Evolutionary conservation across 2,797 vertebrate species (phyloP).

Genomic region (Aplochiton taeniatus): DNA sequence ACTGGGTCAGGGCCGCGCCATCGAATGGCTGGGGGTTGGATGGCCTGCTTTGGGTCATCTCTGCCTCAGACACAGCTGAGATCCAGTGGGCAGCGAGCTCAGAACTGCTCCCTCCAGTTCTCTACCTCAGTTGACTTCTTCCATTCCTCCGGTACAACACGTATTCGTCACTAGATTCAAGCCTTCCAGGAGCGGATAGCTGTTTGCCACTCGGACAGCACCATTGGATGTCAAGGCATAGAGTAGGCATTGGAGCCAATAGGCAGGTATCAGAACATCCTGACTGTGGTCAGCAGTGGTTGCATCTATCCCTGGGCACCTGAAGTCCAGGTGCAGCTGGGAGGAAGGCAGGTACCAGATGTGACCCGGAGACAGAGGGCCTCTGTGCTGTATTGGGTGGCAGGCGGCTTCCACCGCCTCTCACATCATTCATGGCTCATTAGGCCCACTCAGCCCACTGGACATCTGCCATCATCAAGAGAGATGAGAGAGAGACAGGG

Average conservation of each 20-base stretch:
- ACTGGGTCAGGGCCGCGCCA: constrained; percentile 65
- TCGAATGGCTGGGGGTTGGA: constrained; percentile 52
- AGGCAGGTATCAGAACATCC: constrained; percentile 31
- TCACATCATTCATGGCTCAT: constrained; percentile 72
- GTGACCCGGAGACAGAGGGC: constrained; percentile 53
- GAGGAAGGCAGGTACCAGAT: constrained; percentile 63
- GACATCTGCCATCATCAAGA: constrained; percentile 54
- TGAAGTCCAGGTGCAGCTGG: constrained; percentile 59
- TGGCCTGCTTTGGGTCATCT: constrained; percentile 73
- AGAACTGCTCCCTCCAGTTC: constrained; percentile 50
- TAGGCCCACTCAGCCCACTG: constrained; percentile 61
- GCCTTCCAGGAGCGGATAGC: too few species aligned
- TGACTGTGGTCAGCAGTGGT: constrained; percentile 37
- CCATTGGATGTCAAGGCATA: too few species aligned
- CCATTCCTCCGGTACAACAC: constrained; percentile 24
- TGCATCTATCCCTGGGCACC: constrained; percentile 49
- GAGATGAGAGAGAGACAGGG: too few species aligned
- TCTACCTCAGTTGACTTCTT: constrained; percentile 36
- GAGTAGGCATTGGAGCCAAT: constrained; percentile 39
- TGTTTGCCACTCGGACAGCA: too few species aligned
- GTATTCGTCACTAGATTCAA: too few species aligned
- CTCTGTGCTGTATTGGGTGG: constrained; percentile 47
- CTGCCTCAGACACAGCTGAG: constrained; percentile 62
- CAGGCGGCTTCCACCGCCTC: constrained; percentile 56
- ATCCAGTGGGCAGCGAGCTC: constrained; percentile 56